phyloP scores from a whole-genome alignment of 2,113 vertebrate genomes.

The Anguilla japonica region DNA sequence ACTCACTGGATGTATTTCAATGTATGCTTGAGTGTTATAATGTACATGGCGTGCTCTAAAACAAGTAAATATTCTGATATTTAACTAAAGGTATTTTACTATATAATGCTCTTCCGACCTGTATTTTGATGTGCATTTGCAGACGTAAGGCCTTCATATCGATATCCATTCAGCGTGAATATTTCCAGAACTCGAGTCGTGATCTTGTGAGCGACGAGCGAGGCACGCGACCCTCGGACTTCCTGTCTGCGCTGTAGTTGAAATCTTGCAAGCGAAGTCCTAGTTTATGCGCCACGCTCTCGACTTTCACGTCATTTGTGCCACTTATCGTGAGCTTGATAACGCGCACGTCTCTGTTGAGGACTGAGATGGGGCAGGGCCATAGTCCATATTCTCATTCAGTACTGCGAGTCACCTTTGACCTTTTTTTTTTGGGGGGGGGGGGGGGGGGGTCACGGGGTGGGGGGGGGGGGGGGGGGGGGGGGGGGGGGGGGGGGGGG shows the following conservation, averaged over 20 bases:
- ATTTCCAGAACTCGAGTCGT: conserved; percentile 49
- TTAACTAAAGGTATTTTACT: conserved; percentile 66
- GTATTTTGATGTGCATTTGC: conserved; percentile 74
- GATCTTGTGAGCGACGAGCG: conserved; percentile 47
- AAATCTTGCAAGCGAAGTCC: not conserved
- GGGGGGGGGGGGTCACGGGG: too few species aligned
- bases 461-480: too few species aligned
- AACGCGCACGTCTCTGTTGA: not conserved
- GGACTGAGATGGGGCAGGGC: not conserved
- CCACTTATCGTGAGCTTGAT: not conserved
- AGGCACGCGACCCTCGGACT: not conserved
- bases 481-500: too few species aligned
- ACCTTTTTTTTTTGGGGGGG: not conserved
- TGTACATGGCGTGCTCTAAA: conserved; percentile 65
- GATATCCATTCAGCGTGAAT: conserved; percentile 61
- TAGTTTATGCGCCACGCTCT: conserved; percentile 2
- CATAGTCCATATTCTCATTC: not conserved
- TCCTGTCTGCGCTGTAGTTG: not conserved
- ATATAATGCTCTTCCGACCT: conserved; percentile 70
- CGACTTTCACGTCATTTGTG: not conserved
- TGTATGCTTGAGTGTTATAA: conserved; percentile 53
- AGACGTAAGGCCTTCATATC: conserved; percentile 59
- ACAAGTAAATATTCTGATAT: conserved; percentile 66
- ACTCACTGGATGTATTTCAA: conserved; percentile 52
- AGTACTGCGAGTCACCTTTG: not conserved